Evolutionary conservation across 2,113 vertebrate species (phyloP).

Genomic region (Cebus imitator): DNA sequence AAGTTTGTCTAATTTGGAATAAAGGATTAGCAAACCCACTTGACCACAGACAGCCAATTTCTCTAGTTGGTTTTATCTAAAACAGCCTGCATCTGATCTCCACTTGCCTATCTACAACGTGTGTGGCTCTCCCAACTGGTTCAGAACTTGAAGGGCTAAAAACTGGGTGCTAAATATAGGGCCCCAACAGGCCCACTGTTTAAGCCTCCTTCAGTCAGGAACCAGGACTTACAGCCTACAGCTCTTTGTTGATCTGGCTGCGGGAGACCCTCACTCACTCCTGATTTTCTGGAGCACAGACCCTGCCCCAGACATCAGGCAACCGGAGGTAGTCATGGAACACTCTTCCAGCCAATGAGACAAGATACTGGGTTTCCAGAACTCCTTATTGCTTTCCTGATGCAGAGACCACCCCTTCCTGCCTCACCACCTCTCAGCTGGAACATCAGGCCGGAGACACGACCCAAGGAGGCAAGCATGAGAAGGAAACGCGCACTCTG

Average conservation of each 20-base stretch:
- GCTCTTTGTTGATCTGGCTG: not conserved
- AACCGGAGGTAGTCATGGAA: fast-evolving
- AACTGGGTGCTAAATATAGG: not conserved
- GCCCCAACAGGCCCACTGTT: not conserved
- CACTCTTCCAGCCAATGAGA: not conserved
- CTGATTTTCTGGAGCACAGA: fast-evolving
- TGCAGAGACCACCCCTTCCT: not conserved
- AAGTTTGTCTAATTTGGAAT: not conserved
- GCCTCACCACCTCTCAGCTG: not conserved
- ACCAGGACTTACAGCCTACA: not conserved
- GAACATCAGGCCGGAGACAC: not conserved
- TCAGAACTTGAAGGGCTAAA: not conserved
- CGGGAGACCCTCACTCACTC: not conserved
- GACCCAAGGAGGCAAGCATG: fast-evolving
- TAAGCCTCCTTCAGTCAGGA: not conserved
- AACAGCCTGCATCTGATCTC: not conserved
- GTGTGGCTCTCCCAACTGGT: no score
- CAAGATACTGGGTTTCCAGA: not conserved
- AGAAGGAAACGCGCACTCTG: not conserved
- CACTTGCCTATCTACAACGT: fast-evolving
- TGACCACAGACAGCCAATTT: not conserved
- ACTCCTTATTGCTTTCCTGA: not conserved
- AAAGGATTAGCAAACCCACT: not conserved
- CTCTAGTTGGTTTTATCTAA: not conserved
- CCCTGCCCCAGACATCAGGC: not conserved